Conservation (phyloP, 2,888 invertebrate genomes). For the Molorchus minor region DNA sequence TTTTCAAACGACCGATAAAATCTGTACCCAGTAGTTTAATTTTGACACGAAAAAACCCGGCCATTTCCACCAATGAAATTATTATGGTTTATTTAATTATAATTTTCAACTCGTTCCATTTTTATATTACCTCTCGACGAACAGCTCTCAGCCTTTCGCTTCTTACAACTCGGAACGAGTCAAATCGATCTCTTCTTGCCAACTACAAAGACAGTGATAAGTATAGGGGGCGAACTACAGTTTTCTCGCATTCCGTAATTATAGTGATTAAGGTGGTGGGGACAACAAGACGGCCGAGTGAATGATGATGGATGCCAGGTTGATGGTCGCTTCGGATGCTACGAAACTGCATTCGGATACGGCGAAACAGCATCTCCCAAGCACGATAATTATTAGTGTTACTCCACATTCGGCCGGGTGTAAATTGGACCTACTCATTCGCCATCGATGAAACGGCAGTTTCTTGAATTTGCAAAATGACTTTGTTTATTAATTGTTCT, state of each 20-base stretch:
- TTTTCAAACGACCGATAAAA: too few relatives aligned
- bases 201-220: constrained; percentile 43
- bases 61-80: too few relatives aligned
- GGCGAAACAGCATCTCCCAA: constrained; percentile 17
- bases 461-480: too few relatives aligned
- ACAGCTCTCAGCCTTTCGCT: not conserved
- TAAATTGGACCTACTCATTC: constrained; percentile 2
- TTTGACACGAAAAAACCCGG: too few relatives aligned
- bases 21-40: too few relatives aligned
- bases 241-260: constrained; percentile 48
- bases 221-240: constrained; percentile 44
- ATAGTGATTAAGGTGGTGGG: constrained; percentile 42
- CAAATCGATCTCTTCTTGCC: constrained; percentile 19
- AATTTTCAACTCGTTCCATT: constrained; percentile 24
- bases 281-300: constrained; percentile 30
- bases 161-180: not conserved
- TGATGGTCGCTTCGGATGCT: constrained; percentile 22
- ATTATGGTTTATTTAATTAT: too few relatives aligned
- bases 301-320: constrained; percentile 23
- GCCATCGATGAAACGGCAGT: too few relatives aligned
- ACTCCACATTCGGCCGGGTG: not conserved
- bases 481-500: too few relatives aligned
- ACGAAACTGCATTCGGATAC: constrained; percentile 15
- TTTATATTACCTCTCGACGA: not conserved
- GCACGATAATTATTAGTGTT: constrained; percentile 17